Percentiles rank a stretch among this genome's conserved stretches.
These are phyloP conservation scores for Hiodon alosoides DNA, from an alignment of 2,113 vertebrate genomes.

Conservation along the genomic window DNA sequence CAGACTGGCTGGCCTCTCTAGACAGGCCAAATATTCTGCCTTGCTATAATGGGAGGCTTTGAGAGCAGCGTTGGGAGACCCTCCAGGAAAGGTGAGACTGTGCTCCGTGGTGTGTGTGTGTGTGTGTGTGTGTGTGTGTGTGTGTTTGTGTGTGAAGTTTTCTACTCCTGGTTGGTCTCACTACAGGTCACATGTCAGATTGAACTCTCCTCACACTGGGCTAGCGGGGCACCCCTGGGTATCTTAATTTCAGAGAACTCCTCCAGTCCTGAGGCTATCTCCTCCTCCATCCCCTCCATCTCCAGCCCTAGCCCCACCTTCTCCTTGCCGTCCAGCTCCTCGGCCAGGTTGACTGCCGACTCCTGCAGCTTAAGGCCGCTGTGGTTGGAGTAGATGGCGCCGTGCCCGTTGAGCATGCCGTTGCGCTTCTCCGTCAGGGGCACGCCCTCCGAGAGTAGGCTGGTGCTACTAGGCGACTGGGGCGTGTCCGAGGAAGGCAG, in stretches of 20 bases:
- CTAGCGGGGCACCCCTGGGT: conserved; percentile 69
- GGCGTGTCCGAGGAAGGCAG: conserved; percentile 70
- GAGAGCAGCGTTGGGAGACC: background rate
- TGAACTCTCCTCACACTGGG: conserved; percentile 76
- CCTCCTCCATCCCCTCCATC: conserved; percentile 43
- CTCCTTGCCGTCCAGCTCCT: conserved; percentile 48
- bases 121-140: too few relatives aligned
- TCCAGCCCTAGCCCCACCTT: conserved; percentile 37
- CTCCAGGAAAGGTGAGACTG: background rate
- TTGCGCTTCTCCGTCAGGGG: conserved; percentile 65
- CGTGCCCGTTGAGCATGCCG: conserved; percentile 66
- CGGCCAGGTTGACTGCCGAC: conserved; percentile 43
- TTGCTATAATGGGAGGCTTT: background rate
- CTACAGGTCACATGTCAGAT: conserved; percentile 53
- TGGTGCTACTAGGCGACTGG: conserved; percentile 70
- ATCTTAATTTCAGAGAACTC: conserved; percentile 37
- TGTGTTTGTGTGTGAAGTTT: too few relatives aligned
- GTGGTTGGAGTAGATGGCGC: conserved; percentile 58
- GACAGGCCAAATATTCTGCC: too few relatives aligned
- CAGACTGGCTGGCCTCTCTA: too few relatives aligned
- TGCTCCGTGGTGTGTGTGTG: too few relatives aligned
- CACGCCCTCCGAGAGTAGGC: conserved; percentile 63
- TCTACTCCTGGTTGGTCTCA: background rate
- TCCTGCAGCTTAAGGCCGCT: conserved; percentile 44
- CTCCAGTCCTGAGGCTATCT: conserved; percentile 31